phyloP scores from a whole-genome alignment of 2,888 invertebrate genomes.

The Psylliodes chrysocephalus region DNA sequence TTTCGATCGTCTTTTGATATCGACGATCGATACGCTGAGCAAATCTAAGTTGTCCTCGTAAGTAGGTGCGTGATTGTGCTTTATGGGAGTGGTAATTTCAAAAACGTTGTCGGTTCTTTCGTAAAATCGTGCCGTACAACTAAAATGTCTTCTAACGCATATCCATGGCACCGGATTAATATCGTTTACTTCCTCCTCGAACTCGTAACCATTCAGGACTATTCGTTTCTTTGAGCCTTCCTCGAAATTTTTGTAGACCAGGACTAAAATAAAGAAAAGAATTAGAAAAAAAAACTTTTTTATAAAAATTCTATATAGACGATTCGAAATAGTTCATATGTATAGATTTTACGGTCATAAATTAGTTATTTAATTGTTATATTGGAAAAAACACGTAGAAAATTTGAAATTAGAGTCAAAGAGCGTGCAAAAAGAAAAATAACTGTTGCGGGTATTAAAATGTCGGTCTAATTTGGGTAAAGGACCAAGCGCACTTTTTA shows the following conservation, averaged over 20 bases:
- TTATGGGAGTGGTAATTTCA: neutral
- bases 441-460: no score
- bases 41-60: constrained; percentile 21
- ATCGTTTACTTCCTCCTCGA: constrained; percentile 45
- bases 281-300: neutral
- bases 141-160: constrained; percentile 31
- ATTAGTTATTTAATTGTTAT: no score
- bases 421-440: no score
- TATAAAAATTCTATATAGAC: no score
- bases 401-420: no score
- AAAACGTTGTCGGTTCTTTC: neutral
- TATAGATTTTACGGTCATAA: no score
- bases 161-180: constrained; percentile 47
- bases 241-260: constrained; percentile 15
- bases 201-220: constrained; percentile 49
- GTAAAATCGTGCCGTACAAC: constrained; percentile 10
- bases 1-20: constrained; percentile 11
- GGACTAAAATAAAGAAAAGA: constrained; percentile 7
- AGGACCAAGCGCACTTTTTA: no score
- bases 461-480: no score
- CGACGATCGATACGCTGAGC: constrained; percentile 18
- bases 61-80: constrained; percentile 18
- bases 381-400: no score
- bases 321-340: no score
- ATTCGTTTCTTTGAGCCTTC: neutral